Conservation (phyloP, 2,797 vertebrate species). For the Poeciliopsis paucimaculata region DNA sequence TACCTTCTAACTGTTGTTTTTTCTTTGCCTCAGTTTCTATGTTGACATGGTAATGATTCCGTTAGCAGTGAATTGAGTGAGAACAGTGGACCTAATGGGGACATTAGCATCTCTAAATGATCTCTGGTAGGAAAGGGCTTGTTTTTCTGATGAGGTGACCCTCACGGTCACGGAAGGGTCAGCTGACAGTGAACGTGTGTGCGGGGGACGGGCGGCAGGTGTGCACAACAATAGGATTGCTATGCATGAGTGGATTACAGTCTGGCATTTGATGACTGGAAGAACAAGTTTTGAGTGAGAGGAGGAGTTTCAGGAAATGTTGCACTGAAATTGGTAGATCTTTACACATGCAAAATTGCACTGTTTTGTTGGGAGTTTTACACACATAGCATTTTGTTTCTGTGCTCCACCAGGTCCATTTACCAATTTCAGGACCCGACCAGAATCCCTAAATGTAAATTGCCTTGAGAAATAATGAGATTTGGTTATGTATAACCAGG, state of each 20-base stretch:
- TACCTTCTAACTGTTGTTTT: conserved; percentile 50
- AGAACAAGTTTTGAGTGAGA: not conserved
- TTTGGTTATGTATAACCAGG: too few species aligned
- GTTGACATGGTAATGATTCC: conserved; percentile 67
- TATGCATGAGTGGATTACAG: conserved; percentile 17
- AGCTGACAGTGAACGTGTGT: not conserved
- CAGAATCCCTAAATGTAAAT: too few species aligned
- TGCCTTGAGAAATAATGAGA: too few species aligned
- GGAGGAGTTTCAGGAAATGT: not conserved
- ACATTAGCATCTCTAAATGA: conserved; percentile 56
- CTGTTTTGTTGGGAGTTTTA: not conserved
- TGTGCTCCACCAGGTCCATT: too few species aligned
- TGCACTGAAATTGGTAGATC: too few species aligned
- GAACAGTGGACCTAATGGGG: conserved; percentile 45
- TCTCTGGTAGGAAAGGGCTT: conserved; percentile 26
- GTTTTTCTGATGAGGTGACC: conserved; percentile 39
- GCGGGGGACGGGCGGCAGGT: not conserved
- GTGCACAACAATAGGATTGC: conserved; percentile 41
- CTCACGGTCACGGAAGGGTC: not conserved
- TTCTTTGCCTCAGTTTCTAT: conserved; percentile 21
- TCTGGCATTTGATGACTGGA: conserved; percentile 4
- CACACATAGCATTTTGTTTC: too few species aligned
- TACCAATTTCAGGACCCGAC: too few species aligned
- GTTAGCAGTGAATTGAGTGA: conserved; percentile 51
- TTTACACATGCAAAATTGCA: not conserved